Evolutionary conservation across 2,113 vertebrate genomes (phyloP), one percentile per base, ranked within the genome.

Genomic region (Dermatemys mawii): DNA sequence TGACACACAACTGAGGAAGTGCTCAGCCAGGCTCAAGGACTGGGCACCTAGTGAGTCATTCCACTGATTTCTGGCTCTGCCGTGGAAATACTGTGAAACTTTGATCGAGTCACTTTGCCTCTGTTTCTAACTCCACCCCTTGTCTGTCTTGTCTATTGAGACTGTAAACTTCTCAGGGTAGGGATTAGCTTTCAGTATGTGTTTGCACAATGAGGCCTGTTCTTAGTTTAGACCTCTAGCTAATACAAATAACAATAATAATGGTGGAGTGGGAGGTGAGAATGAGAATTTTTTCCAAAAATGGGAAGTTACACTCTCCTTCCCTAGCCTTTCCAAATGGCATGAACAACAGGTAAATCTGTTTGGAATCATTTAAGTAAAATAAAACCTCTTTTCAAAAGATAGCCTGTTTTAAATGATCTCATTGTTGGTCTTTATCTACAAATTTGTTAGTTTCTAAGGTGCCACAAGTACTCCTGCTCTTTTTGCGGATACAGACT

Each of bases 211-310:
- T 8, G 4, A 26, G 63, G 41, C 26, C 32, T 88, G 24, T 57
- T 95, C 85, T 89, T 78, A 29, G 0, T 1, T 46, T 13, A 63
- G 35, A n/a, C 16, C 5, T 35, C 90, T 92, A 86, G 38, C 55
- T 38, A 70, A 5, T 55, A 35, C 83, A 90, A 95, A 89, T 38
- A 87, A 26, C 89, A 90, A 87, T 57, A 44, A 10, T 94, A 55
- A 38, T 5, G 85, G 13, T 22, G 21, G 10, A 86, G 21, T 48
- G 50, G 94, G 8, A 63, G 11, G 73, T 26, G 73, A 75, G 19
- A 94, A 7, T 63, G 93, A 78, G 83, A 84, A n/a, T 50, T 3
- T 78, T 3, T 89, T 90, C 35, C 75, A 93, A 76, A 90, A 86
- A 84, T 27, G 51, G 35, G 80, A 84, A 0, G 1, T 48, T 89